Base-by-base conservation (phyloP, 2,113 vertebrate species). In the Willisornis vidua region DNA sequence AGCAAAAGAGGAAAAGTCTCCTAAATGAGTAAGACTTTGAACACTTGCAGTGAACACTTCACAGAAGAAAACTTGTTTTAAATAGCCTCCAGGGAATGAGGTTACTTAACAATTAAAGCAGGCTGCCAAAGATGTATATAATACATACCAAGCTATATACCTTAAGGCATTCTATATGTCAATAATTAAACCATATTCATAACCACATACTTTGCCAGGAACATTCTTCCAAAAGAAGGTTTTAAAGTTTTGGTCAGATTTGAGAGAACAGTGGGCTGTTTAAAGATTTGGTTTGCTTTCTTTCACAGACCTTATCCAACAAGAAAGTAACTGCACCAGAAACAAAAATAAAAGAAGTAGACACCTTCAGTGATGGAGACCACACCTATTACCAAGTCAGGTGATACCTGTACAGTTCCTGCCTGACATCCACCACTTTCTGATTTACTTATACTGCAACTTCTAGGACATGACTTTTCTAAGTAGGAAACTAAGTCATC, bases 41-140 rank as follows among this genome's bases (percentile, higher is more conserved):
- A 66, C 28, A 83, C 28, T 63, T 57, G 9, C 37, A 68, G 31
- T 52, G 73, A 63, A 58, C 39, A 72, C 52, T 80, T 87, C 49
- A 74, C 29, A 95, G 77, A 94, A 90, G 39, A 73, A 51, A 92
- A 77, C 57, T 68, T 91, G 28, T 67, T 92, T 88, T 79, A 82
- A 94, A 54, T 14, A 92, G 62, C 29, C 89, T 76, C 43, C 7
- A 49, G 39, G 74, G 63, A 79, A 63, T 6, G 43, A 81, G 28
- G 18, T 59, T 92, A 57, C 61, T 90, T 63, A 92, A 66, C 68
- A 94, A 66, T 81, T 80, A 85, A 70, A 91, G 76, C 16, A 86
- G 41, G 46, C 16, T 89, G 62, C 31, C 46, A 76, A 72, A 82
- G 37, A 77, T 37, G n/a, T 43, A 68, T 49, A 49, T 31, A 88